Base-by-base conservation (phyloP, 2,797 vertebrate species). In the Gastrophryne carolinensis region DNA sequence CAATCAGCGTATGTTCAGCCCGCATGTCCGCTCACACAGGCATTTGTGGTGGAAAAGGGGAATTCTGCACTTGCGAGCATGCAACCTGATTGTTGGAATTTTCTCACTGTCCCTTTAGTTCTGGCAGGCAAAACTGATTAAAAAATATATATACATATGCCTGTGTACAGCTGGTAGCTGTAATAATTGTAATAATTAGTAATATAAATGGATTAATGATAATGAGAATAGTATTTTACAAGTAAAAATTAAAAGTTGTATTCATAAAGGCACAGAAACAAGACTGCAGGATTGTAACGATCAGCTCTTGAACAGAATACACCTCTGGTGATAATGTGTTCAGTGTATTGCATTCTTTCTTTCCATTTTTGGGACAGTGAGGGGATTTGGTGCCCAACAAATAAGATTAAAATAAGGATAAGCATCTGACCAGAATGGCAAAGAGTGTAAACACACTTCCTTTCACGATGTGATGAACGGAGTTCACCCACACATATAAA, bases 371-470 rank as follows among this genome's bases (percentile, higher is more conserved):
- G 39, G 21, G 58, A 66, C 32, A 56, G 10, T 66, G 37, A 44
- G 29, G n/a, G 37, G 52, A 30, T 34, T 37, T 30, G 24, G 30
- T 37, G 44, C 72, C 32, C 39, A 67, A 74, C 35, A 67, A n/a
- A 56, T 50, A 44, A 50, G 53, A 74, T 74, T 74, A 74, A 67
- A 74, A 67, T 74, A 63, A 60, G 44, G 62, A 54, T 58, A 35
- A 49, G 62, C 32, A 66, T 23, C 62, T 67, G 63, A 74, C 63
- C 53, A 58, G 72, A 74, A 74, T 74, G 72, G 50, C 35, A 74
- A 74, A 74, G 37, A 74, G 62, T 66, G 52, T 66, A 66, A 67
- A 60, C 30, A 50, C 58, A 50, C 58, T 74, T 74, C 27, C 53
- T 74, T 74, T 39, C 26, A 66, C 30, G 60, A 56, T 60, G 63